Evolutionary conservation across 2,797 vertebrate species (phyloP), one percentile per base, ranked within the genome.

Genomic region (Eulemur mongoz): DNA sequence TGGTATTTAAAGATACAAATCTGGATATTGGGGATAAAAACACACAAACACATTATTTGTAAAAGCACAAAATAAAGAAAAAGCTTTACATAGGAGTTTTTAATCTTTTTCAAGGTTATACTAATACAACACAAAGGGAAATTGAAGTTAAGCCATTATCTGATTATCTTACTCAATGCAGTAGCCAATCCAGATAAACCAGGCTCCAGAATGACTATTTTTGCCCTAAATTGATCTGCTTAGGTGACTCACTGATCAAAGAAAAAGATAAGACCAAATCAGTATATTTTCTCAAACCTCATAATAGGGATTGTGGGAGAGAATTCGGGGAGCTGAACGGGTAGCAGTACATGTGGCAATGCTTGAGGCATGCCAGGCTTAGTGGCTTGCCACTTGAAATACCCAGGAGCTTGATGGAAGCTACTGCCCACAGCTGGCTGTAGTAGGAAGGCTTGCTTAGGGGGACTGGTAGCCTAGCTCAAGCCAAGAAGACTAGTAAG

Each of bases 1-100:
- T 93, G 20, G 65, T 95, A 76, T 43, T 95, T 73, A 92, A 84
- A 97, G 61, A 95, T 92, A 96, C 82, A 92, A 87, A 54, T 89
- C 40, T 76, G 40, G 27, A 40, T 57, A 15, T 7, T 78, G 76
- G 52, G n/a, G 11, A 63, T 86, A 75, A 79, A 38, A 91, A 27
- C 27, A 82, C 5, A 69, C 22, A 52, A 27, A 70, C 30, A 70
- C 15, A 61, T 17, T 80, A 38, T 84, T 93, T 94, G 38, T 96
- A 65, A 94, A 85, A 91, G 70, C 59, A 69, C 48, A 81, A 70
- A 38, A 65, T 61, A 73, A 88, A 67, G 27, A 73, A 94, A 86
- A 86, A 73, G 10, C 15, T 72, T 92, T 81, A 69, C 4, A 7
- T 38, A 80, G 18, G 10, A 5, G 4, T 2, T 40, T 90, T 94